Percentiles rank a stretch among this genome's conserved stretches.
phyloP scores from a whole-genome alignment of 2,888 invertebrate species.

The Phyto melanocephala region DNA sequence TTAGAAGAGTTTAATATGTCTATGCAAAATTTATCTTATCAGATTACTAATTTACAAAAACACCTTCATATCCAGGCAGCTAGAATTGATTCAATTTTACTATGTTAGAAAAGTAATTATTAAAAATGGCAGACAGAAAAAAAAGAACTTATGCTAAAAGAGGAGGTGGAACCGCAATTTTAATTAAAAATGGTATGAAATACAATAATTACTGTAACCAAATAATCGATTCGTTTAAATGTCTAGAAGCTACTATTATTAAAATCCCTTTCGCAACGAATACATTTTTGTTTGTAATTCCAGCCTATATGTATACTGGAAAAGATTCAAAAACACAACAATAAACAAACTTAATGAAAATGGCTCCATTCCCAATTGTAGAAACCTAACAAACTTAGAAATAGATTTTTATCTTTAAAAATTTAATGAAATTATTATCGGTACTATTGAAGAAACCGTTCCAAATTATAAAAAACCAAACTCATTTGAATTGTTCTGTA shows the following conservation, averaged over 20 bases:
- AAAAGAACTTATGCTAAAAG: neutral
- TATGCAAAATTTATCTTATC: neutral
- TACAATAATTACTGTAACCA: neutral
- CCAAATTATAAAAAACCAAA: too few relatives aligned
- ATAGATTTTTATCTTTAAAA: too few relatives aligned
- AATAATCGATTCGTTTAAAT: neutral
- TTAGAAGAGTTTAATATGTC: too few relatives aligned
- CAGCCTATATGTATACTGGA: too few relatives aligned
- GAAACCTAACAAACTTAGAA: too few relatives aligned
- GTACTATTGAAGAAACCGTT: too few relatives aligned
- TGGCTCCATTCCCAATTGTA: too few relatives aligned
- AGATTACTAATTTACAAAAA: neutral
- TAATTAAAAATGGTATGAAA: slow-evolving; percentile 7
- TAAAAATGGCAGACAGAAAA: neutral
- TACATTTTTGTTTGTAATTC: neutral
- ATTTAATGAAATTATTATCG: too few relatives aligned
- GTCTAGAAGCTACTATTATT: neutral
- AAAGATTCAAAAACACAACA: too few relatives aligned
- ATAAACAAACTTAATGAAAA: too few relatives aligned
- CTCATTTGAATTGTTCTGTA: too few relatives aligned
- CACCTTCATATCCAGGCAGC: neutral
- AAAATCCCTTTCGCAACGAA: neutral
- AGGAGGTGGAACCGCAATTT: neutral
- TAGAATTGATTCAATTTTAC: neutral
- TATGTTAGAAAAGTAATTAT: neutral